Base-by-base conservation (phyloP, 1,140 invertebrate species). In the Hypothenemus hampei region DNA sequence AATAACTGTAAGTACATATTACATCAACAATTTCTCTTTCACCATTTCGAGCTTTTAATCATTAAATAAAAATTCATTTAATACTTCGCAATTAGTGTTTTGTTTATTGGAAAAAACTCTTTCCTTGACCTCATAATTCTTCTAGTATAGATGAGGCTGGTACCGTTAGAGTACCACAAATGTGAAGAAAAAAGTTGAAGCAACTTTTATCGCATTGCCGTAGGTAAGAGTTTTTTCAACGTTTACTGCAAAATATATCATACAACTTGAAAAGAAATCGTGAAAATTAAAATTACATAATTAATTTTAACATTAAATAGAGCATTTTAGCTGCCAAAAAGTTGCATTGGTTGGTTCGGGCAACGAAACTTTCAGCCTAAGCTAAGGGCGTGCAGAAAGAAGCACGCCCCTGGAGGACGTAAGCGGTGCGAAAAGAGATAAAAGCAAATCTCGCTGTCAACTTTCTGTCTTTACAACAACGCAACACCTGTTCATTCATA, bases 1-100 rank as follows among this genome's bases (percentile, higher is more conserved):
- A 83, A 87, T 68, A 86, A 87, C 68, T 88, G 86, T 88, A 77
- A 86, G 86, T 22, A 45, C 6, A 29, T 29, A 3, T 37, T 37
- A n/a, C 1, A 16, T n/a, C n/a, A n/a, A n/a, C n/a, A 39, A 2
- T 39, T 16, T 39, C 7, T 7, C 2, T 43, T 18, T 43, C 15
- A 43, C 40, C 1, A 18, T 13, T 37, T n/a, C n/a, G n/a, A 2
- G 16, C 16, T 37, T 37, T 37, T 16, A 37, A 8, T 16, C 16
- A 31, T 13, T 31, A 3, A 31, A 31, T 31, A 31, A 31, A 31
- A 31, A 31, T 31, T 1, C 26, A 31, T 31, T 31, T 1, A 31
- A 13, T 31, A n/a, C n/a, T 31, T 31, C 26, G 19, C 8, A 22
- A n/a, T n/a, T n/a, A n/a, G n/a, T n/a, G n/a, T n/a, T n/a, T 10